Base-by-base conservation (phyloP, 2,797 vertebrate species). In the Scleropages formosus region DNA sequence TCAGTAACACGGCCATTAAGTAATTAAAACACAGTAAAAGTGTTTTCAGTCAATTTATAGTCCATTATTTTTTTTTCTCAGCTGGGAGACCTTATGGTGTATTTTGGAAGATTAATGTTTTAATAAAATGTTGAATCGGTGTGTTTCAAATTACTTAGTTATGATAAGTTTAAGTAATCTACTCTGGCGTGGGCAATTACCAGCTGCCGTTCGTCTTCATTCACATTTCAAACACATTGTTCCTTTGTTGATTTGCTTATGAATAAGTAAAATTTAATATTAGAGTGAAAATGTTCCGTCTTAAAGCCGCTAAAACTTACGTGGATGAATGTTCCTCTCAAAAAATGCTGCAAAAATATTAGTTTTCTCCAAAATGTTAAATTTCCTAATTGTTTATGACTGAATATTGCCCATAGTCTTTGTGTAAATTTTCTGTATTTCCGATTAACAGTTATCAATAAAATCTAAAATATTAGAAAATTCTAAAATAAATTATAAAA, bases 261-360 rank as follows among this genome's bases (percentile, higher is more conserved):
- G 53, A 72, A 59, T 72, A 58, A 72, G 69, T 72, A 59, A 72
- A 72, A 72, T 39, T 59, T 59, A 72, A 72, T 72, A 27, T 72
- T 59, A 58, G 0, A 58, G 18, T 72, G 51, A 31, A 18, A 72
- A 16, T 72, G 59, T 27, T n/a, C 56, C 18, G 72, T 11, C 51
- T 27, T 58, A 27, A 13, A 59, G 26, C 27, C 53, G n/a, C 12
- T 31, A 8, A 11, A 18, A 9, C 15, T 56, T 2, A 6, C 39
- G 31, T 6, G 31, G 31, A 10, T 56, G 15, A 39, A 72, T 75
- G 51, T 64, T 39, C 20, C 62, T 46, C 60, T 63, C 47, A 51
- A 53, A 51, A 58, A n/a, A 9, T 8, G 18, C 18, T 9, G 53
- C 2, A 2, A 31, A 31, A 31, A 39, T 31, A 39, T 39, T 6